Evolutionary conservation across 2,113 vertebrate species (phyloP), one percentile per base, ranked within the genome.

Genomic region (Hippocampus comes): DNA sequence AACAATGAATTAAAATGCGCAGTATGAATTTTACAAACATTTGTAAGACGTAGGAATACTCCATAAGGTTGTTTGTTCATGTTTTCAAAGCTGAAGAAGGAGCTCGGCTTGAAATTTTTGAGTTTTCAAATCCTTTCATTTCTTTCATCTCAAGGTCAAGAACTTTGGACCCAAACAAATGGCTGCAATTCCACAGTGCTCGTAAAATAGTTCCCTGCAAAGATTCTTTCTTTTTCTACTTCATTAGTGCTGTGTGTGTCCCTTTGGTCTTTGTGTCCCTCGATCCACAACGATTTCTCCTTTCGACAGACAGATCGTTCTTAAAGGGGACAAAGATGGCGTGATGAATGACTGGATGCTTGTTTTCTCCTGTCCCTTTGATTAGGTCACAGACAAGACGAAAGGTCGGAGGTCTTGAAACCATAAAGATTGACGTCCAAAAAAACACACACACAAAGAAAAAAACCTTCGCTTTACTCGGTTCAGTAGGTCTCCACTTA

Each of bases 381-480:
- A 92, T 90, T 86, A 91, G 79, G 83, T 89, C 85, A 86, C 73
- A 86, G 87, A 86, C 77, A 82, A 90, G 84, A 84, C 88, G 64
- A 61, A 63, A 73, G 84, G 83, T 85, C 77, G 79, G 49, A 81
- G 88, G 84, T 86, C 81, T 76, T 41, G 69, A 72, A 82, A 78
- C 85, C 56, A 70, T 69, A 87, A 73, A 86, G 84, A 88, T 72
- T 87, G 87, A 90, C 80, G 81, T 84, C 51, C 80, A 81, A 86
- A 80, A 86, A 74, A 78, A 38, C 34, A 38, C 34, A 38, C 34
- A 38, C 34, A 38, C 34, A 38, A 2, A 38, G 0, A 38, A 38
- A 81, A 84, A 85, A 81, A 87, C 82, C 80, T 76, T 89, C 88
- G 85, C 86, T 90, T 85, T 82, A 71, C 73, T 85, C 77, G 66